Conservation (phyloP, 2,113 vertebrate genomes). For the Girardinichthys multiradiatus region DNA sequence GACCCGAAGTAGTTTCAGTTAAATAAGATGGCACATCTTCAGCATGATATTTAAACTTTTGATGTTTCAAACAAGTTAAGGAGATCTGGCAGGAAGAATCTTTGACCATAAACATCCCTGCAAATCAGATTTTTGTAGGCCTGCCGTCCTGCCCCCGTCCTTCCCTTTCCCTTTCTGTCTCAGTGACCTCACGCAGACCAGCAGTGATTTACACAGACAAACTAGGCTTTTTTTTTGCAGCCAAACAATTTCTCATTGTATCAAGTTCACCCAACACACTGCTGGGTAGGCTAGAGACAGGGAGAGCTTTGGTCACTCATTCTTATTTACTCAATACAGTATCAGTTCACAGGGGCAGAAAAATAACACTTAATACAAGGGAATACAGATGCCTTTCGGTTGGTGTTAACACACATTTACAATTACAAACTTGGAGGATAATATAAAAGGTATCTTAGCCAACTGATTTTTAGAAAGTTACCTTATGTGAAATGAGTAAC, state of each 20-base stretch:
- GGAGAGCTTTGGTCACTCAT: constrained; percentile 23
- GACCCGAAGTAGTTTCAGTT: background rate
- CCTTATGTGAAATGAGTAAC: too few relatives aligned
- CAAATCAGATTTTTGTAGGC: background rate
- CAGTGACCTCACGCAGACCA: constrained; percentile 62
- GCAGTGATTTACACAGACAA: constrained; percentile 53
- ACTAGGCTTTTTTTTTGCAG: constrained; percentile 59
- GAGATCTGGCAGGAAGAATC: background rate
- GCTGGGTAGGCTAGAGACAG: constrained; percentile 33
- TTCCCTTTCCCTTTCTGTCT: constrained; percentile 14
- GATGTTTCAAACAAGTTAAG: constrained; percentile 1
- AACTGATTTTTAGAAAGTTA: background rate
- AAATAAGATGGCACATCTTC: background rate
- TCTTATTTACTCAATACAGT: constrained; percentile 4
- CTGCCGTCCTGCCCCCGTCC: background rate
- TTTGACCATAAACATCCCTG: constrained; percentile 11
- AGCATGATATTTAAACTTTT: background rate
- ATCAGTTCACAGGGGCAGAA: constrained; percentile 17
- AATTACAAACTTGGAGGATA: background rate
- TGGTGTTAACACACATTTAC: background rate
- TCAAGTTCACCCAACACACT: constrained; percentile 41
- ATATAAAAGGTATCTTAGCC: background rate
- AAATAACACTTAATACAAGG: background rate
- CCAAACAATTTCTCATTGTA: constrained; percentile 76
- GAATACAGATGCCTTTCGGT: background rate